A percentile compares a stretch with the other conserved stretches of the same genome.
Conservation (phyloP, 2,113 vertebrate species). For the Cromileptes altivelis region DNA sequence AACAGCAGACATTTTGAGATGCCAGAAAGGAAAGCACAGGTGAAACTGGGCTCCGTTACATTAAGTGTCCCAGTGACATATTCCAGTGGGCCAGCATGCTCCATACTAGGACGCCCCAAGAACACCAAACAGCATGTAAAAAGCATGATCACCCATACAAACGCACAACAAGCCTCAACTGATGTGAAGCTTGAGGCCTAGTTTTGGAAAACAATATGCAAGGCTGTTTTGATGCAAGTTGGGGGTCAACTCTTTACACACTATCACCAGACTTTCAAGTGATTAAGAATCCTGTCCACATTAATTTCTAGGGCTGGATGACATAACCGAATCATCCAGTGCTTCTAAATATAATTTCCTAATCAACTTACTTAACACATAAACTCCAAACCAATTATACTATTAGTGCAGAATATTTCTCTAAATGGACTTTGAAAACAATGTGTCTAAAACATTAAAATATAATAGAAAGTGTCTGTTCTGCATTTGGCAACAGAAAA, state of each 20-base stretch:
- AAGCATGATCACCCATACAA: no score
- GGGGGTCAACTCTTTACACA: no score
- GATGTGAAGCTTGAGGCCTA: neutral
- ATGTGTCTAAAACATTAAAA: neutral
- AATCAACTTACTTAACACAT: neutral
- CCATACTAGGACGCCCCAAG: no score
- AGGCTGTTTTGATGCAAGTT: neutral
- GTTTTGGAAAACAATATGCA: neutral
- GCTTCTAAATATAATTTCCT: neutral
- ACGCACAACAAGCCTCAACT: neutral
- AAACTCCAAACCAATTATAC: neutral
- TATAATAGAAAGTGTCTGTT: neutral
- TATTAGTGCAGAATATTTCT: neutral
- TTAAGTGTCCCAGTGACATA: no score
- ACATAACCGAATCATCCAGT: neutral
- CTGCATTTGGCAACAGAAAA: neutral
- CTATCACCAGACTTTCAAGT: neutral
- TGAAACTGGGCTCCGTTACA: no score
- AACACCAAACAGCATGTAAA: neutral
- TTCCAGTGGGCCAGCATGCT: no score
- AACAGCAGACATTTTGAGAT: no score
- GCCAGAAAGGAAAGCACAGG: no score
- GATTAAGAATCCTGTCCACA: neutral
- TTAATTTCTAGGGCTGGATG: neutral
- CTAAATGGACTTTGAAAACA: neutral